Percentiles rank a stretch among this genome's conserved stretches.
phyloP scores from a whole-genome alignment of 92 coral and sea anemone genomes.

The Palythoa grandis region DNA sequence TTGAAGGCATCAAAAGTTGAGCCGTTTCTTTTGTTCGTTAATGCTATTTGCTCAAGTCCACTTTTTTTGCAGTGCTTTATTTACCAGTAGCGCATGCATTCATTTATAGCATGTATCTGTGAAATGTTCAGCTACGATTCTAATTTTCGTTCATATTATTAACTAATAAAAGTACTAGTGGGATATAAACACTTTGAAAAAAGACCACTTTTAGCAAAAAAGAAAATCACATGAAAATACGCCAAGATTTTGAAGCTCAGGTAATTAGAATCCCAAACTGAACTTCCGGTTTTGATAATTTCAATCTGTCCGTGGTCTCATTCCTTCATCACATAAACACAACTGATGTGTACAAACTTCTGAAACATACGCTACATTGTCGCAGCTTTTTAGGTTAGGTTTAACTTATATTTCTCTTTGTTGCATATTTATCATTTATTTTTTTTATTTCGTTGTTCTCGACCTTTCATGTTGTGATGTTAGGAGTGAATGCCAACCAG shows the following conservation, averaged over 20 bases:
- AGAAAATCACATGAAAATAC: background rate
- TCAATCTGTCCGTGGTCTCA: background rate
- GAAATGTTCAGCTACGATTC: background rate
- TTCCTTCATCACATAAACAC: background rate
- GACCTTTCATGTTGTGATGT: too few relatives aligned
- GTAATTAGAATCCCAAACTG: background rate
- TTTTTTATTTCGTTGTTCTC: too few relatives aligned
- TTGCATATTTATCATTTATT: too few relatives aligned
- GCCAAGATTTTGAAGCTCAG: background rate
- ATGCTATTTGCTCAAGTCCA: conserved; percentile 37
- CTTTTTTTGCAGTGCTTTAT: conserved; percentile 14
- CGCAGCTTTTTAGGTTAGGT: too few relatives aligned
- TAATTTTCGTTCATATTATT: background rate
- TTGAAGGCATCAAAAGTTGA: background rate
- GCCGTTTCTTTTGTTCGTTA: conserved; percentile 26
- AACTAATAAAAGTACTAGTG: background rate
- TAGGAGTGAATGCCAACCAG: too few relatives aligned
- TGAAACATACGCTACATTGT: background rate
- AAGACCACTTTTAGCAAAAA: background rate
- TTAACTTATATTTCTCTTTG: too few relatives aligned
- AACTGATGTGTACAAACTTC: background rate
- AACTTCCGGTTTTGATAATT: background rate
- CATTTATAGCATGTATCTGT: background rate
- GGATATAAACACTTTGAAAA: background rate
- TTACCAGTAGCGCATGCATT: background rate